A percentile compares a stretch with the other conserved stretches of the same genome.
phyloP scores from a whole-genome alignment of 2,797 vertebrate genomes.

The Florisuga fusca region DNA sequence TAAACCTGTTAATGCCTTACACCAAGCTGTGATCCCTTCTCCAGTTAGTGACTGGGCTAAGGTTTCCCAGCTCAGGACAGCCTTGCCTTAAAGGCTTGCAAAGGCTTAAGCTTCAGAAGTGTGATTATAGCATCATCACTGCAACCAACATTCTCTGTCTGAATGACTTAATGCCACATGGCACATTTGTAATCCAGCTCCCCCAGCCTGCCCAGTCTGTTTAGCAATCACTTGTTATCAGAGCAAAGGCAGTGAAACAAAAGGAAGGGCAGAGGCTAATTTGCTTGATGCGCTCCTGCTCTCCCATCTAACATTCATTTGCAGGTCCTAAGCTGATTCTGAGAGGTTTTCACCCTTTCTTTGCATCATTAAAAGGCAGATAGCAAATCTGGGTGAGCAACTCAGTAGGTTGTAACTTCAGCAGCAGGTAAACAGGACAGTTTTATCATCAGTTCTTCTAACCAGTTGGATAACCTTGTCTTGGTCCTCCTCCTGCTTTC shows the following conservation, averaged over 20 bases:
- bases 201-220: not conserved
- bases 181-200: not conserved
- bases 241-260: constrained; percentile 4
- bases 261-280: constrained; percentile 21
- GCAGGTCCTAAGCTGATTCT: not conserved
- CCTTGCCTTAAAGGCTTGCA: not conserved
- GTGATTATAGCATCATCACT: not conserved
- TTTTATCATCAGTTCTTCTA: not conserved
- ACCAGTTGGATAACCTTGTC: not conserved
- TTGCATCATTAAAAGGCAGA: not conserved
- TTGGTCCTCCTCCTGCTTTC: not conserved
- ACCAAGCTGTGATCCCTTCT: not conserved
- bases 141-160: not conserved
- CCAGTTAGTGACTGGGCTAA: fast-evolving
- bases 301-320: not conserved
- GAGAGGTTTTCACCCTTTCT: not conserved
- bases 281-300: not conserved
- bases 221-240: not conserved
- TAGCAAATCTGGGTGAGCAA: not conserved
- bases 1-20: not conserved
- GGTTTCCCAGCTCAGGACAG: not conserved
- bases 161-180: not conserved
- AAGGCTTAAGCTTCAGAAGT: not conserved
- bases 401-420: not conserved
- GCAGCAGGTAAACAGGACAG: not conserved